A percentile compares a stretch with the other conserved stretches of the same genome.
phyloP scores from a whole-genome alignment of 2,113 vertebrate species.

The Hippocampus guttulatus region DNA sequence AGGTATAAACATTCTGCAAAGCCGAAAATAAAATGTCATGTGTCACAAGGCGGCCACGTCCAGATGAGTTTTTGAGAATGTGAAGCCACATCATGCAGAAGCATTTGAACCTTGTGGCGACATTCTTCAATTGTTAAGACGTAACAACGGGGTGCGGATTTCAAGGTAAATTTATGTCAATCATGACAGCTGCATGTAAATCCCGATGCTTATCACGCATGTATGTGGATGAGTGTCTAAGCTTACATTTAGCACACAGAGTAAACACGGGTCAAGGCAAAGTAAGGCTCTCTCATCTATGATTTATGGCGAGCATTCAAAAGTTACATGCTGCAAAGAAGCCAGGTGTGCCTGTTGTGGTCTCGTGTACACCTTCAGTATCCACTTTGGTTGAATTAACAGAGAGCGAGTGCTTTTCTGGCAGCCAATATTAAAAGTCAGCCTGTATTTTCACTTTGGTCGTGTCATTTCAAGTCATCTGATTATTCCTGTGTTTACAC shows the following conservation, averaged over 20 bases:
- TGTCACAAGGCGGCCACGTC: background rate
- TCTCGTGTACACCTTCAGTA: conserved; percentile 9
- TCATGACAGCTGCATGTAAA: conserved; percentile 1
- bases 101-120: background rate
- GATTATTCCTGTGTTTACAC: background rate
- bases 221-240: conserved; percentile 14
- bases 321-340: conserved; percentile 17
- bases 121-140: background rate
- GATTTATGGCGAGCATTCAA: conserved; percentile 23
- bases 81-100: background rate
- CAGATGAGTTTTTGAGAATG: conserved; percentile 2
- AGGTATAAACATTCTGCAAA: conserved; percentile 20
- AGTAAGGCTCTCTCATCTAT: conserved; percentile 20
- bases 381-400: conserved; percentile 16
- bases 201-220: conserved; percentile 17
- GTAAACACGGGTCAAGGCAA: conserved; percentile 13
- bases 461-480: background rate
- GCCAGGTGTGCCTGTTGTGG: conserved; percentile 46
- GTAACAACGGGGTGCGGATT: background rate
- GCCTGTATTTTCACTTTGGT: background rate
- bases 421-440: conserved; percentile 8
- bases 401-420: background rate
- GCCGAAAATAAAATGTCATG: background rate
- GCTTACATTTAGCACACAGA: conserved; percentile 27
- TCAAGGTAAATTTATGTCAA: background rate